These are phyloP conservation scores for Edolisoma coerulescens DNA, from an alignment of 2,113 vertebrate species.

Conservation along the genomic window DNA sequence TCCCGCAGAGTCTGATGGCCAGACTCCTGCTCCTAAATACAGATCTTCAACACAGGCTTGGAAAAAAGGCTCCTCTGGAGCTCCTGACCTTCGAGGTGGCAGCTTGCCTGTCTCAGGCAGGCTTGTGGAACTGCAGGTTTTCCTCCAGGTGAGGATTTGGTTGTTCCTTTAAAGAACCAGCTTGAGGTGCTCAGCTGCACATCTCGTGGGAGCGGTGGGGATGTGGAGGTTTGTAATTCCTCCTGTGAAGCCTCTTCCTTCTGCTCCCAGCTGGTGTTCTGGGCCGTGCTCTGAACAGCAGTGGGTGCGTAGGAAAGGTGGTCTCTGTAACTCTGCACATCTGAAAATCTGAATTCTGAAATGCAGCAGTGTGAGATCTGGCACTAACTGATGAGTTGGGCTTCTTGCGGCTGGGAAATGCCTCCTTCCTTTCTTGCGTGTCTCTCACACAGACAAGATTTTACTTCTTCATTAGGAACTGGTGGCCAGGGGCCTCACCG, in stretches of 20 bases:
- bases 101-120: neutral
- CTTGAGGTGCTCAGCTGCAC: neutral
- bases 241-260: neutral
- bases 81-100: neutral
- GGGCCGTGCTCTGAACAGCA: neutral
- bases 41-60: neutral
- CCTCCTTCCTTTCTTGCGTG: neutral
- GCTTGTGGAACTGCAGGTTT: neutral
- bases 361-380: neutral
- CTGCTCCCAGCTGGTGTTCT: neutral
- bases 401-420: neutral
- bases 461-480: neutral
- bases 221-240: fast-evolving
- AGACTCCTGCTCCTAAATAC: neutral
- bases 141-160: neutral
- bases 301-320: fast-evolving
- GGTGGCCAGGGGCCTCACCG: fast-evolving
- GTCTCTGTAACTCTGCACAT: neutral
- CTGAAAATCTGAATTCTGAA: neutral
- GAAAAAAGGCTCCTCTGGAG: neutral
- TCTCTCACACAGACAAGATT: neutral
- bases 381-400: neutral
- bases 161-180: neutral
- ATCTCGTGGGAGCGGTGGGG: fast-evolving
- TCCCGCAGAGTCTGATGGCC: neutral